Percentiles rank a stretch among this genome's conserved stretches.
These are phyloP conservation scores for Griposia aprilina DNA, from an alignment of 2,888 invertebrate species.

Conservation along the genomic window DNA sequence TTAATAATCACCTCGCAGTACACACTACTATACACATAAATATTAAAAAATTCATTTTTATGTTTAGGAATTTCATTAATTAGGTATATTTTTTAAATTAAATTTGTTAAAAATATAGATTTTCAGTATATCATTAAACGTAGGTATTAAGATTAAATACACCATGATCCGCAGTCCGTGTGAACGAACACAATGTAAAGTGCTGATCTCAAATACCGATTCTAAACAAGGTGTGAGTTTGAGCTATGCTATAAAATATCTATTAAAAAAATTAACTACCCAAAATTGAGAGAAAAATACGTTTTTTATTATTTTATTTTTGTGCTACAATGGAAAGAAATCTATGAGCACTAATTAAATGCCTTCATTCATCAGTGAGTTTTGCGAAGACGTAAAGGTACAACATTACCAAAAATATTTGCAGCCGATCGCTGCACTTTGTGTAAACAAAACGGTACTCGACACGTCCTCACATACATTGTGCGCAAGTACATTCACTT, in stretches of 20 bases:
- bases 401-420: conserved; percentile 88
- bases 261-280: conserved; percentile 79
- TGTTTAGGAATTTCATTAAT: conserved; percentile 89
- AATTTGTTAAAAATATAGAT: conserved; percentile 90
- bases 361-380: conserved; percentile 81
- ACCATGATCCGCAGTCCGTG: conserved; percentile 79
- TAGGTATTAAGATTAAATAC: conserved; percentile 84
- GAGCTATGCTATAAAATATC: conserved; percentile 81
- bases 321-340: conserved; percentile 84
- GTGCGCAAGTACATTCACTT: conserved; percentile 87
- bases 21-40: conserved; percentile 88
- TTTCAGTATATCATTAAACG: conserved; percentile 86
- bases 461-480: conserved; percentile 76
- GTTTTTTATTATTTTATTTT: conserved; percentile 69
- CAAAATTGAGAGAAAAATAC: conserved; percentile 81
- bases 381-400: conserved; percentile 75
- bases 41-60: conserved; percentile 88
- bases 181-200: conserved; percentile 66
- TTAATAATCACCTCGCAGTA: conserved; percentile 84
- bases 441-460: conserved; percentile 71
- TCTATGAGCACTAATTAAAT: conserved; percentile 86
- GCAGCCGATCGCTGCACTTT: conserved; percentile 82
- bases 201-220: conserved; percentile 74
- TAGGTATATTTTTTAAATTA: conserved; percentile 86
- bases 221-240: conserved; percentile 74